phyloP scores from a whole-genome alignment of 2,888 invertebrate species.

The Gonocerus acuteangulatus region DNA sequence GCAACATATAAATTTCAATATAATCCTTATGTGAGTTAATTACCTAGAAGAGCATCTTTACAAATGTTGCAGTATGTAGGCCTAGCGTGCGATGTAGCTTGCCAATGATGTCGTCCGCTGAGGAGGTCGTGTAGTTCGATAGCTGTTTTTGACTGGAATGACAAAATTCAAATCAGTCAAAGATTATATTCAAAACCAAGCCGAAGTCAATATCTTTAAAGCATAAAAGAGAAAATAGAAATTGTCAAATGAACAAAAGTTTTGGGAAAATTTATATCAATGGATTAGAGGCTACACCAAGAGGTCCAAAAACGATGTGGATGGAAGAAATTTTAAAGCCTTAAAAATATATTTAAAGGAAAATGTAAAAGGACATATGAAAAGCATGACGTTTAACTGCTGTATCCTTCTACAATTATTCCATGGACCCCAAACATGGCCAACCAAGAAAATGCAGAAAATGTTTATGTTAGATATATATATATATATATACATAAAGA shows the following conservation, averaged over 20 bases:
- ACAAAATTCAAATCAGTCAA: not conserved
- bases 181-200: not conserved
- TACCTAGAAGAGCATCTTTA: conserved; percentile 74
- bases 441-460: no score
- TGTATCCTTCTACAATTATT: no score
- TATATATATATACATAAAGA: no score
- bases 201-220: not conserved
- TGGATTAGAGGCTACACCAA: no score
- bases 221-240: not conserved
- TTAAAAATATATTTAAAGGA: no score
- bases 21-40: conserved; percentile 11
- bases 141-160: conserved; percentile 35
- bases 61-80: conserved; percentile 97
- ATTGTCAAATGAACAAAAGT: not conserved
- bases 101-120: conserved; percentile 70
- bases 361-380: no score
- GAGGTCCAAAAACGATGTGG: no score
- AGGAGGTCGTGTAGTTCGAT: conserved; percentile 57
- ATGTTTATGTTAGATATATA: no score
- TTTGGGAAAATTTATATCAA: not conserved
- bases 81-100: conserved; percentile 86
- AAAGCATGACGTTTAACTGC: no score
- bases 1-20: not conserved
- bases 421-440: no score
- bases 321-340: no score